Percentiles rank a stretch among this genome's conserved stretches.
These are phyloP conservation scores for Hylaeus anthracinus DNA, from an alignment of 1,140 invertebrate genomes.

Conservation along the genomic window DNA sequence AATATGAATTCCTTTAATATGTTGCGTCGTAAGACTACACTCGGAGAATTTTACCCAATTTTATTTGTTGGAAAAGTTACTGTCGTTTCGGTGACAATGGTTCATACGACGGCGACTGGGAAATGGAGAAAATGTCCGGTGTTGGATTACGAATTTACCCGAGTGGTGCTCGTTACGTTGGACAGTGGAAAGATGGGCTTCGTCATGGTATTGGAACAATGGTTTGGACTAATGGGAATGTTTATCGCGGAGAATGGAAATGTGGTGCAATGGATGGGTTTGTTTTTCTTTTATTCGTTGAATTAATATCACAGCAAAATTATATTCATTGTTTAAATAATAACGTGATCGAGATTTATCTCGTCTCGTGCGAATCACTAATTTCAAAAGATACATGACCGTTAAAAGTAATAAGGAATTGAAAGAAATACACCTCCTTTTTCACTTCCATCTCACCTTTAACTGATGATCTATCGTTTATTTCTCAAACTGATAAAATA, in stretches of 20 bases:
- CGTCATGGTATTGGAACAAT: slow-evolving; percentile 82
- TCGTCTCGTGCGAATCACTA: too few relatives aligned
- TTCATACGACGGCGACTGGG: slow-evolving; percentile 76
- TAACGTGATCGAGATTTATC: too few relatives aligned
- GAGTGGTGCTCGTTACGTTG: slow-evolving; percentile 80
- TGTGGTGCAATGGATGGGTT: slow-evolving; percentile 81
- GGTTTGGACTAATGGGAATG: slow-evolving; percentile 69
- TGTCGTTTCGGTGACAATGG: slow-evolving; percentile 57
- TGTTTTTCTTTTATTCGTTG: background rate
- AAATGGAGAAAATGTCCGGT: slow-evolving; percentile 79
- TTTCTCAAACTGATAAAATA: background rate
- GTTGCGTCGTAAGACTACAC: too few relatives aligned
- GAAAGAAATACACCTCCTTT: background rate
- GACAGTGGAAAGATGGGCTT: slow-evolving; percentile 79
- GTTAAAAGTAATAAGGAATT: background rate
- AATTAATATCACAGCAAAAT: too few relatives aligned
- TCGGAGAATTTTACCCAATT: too few relatives aligned
- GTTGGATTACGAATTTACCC: slow-evolving; percentile 79
- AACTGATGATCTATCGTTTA: too few relatives aligned
- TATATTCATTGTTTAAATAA: too few relatives aligned
- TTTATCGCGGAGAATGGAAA: slow-evolving; percentile 81
- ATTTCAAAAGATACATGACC: too few relatives aligned
- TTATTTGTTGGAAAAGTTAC: slow-evolving; percentile 35
- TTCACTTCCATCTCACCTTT: too few relatives aligned
- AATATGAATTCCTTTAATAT: too few relatives aligned